These are phyloP conservation scores for Amphipyra tragopoginis DNA, from an alignment of 2,888 invertebrate species.

Conservation along the genomic window DNA sequence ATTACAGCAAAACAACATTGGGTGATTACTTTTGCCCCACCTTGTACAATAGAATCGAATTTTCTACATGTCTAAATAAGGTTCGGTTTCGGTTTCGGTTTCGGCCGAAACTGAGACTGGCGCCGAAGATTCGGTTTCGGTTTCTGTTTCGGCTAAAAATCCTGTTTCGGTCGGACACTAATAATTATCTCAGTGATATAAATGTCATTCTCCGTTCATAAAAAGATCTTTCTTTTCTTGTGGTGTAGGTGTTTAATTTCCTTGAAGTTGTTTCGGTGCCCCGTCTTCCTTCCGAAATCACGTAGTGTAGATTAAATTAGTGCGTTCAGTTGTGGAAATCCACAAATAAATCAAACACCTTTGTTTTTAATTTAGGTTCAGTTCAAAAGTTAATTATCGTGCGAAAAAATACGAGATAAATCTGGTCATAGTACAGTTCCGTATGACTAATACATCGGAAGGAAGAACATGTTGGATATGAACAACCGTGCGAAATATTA, in stretches of 20 bases:
- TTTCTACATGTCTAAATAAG: no score
- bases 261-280: conserved; percentile 26
- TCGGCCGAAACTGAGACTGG: no score
- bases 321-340: not conserved
- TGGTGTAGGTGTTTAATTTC: no score
- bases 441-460: conserved; percentile 61
- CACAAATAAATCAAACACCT: not conserved
- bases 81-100: no score
- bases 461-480: conserved; percentile 49
- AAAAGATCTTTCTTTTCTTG: conserved; percentile 32
- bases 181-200: not conserved
- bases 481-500: conserved; percentile 38
- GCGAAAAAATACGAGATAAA: conserved; percentile 47
- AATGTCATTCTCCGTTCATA: conserved; percentile 13
- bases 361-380: conserved; percentile 14
- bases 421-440: conserved; percentile 42
- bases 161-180: no score
- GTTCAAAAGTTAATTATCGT: conserved; percentile 10
- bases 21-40: no score
- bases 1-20: no score
- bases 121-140: no score
- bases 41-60: no score
- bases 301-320: conserved; percentile 16
- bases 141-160: no score
- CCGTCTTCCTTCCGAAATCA: conserved; percentile 12